Base-by-base conservation (phyloP, 2,797 vertebrate species). In the Phrynocephalus guinanensis region DNA sequence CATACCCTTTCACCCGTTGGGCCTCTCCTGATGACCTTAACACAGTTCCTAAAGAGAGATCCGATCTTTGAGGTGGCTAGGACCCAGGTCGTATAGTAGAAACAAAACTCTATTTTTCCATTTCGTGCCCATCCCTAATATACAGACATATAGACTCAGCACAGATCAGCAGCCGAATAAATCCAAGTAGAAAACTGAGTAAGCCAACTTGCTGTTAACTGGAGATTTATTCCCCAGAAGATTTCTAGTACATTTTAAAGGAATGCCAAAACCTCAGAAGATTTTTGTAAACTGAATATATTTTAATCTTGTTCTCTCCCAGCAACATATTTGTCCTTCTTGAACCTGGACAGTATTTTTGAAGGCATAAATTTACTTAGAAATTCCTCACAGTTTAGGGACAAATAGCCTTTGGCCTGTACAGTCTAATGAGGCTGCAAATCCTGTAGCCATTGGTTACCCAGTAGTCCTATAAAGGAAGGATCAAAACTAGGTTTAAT, bases 261-360 rank as follows among this genome's bases (percentile, higher is more conserved):
- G 79, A 75, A 88, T 80, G 71, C 56, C 56, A 52, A 81, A 75
- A 79, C 72, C 78, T 67, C 26, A 81, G 77, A 75, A 15, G 77
- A 84, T 80, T 85, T 63, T 79, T 82, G 73, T 73, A 81, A 81
- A 88, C 52, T 28, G 77, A 75, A 85, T 76, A 81, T 76, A 67
- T 85, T 85, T 81, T 68, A 82, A 88, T 88, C 83, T 85, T 68
- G 48, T 44, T 80, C 30, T 84, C 83, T 82, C 60, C 79, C 63
- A 82, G 30, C 60, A 68, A 85, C 63, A 84, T 88, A 76, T 70
- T 76, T 88, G 79, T 82, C 20, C 77, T 79, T 72, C 76, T 66
- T 84, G 87, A 85, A 88, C 72, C 79, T 76, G 78, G 68, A 30
- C 44, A 68, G 48, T 73, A 24, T 88, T 75, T 76, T 7, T 70